phyloP scores from a whole-genome alignment of 2,888 invertebrate genomes.

The Cerceris rybyensis region DNA sequence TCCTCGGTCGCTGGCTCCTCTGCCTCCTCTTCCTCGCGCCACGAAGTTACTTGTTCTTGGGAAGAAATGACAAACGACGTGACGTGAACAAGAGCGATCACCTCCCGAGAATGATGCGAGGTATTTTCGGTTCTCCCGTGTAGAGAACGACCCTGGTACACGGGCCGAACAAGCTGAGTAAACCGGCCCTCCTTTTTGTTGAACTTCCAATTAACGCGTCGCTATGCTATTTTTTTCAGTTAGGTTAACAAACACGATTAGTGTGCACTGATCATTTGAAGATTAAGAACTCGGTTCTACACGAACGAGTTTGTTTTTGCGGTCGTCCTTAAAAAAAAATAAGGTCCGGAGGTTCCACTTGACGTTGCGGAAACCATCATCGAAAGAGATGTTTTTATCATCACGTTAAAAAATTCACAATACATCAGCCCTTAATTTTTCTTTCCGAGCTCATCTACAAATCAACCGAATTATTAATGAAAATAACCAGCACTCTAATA shows the following conservation, averaged over 20 bases:
- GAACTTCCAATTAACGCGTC: constrained; percentile 60
- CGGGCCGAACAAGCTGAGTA: constrained; percentile 32
- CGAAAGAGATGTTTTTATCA: no score
- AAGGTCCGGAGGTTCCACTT: no score
- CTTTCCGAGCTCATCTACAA: no score
- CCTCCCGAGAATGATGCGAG: constrained; percentile 40
- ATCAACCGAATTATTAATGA: background rate
- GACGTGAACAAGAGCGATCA: constrained; percentile 66
- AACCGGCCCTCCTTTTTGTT: constrained; percentile 46
- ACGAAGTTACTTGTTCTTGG: constrained; percentile 45
- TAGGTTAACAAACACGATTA: constrained; percentile 39
- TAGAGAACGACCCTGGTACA: constrained; percentile 42
- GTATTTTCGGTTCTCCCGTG: constrained; percentile 61
- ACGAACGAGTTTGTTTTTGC: background rate
- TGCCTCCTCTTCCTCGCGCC: constrained; percentile 21
- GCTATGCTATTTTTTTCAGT: constrained; percentile 27
- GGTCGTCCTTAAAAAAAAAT: background rate
- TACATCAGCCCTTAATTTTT: no score
- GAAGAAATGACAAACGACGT: constrained; percentile 68
- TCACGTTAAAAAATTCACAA: no score
- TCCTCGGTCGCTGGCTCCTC: background rate
- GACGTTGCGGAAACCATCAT: no score
- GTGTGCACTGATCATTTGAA: constrained; percentile 40
- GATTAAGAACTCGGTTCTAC: constrained; percentile 16
- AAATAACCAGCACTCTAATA: background rate